These are phyloP conservation scores for Pseudolycoriella hygida DNA, from an alignment of 2,888 invertebrate genomes.

Conservation along the genomic window DNA sequence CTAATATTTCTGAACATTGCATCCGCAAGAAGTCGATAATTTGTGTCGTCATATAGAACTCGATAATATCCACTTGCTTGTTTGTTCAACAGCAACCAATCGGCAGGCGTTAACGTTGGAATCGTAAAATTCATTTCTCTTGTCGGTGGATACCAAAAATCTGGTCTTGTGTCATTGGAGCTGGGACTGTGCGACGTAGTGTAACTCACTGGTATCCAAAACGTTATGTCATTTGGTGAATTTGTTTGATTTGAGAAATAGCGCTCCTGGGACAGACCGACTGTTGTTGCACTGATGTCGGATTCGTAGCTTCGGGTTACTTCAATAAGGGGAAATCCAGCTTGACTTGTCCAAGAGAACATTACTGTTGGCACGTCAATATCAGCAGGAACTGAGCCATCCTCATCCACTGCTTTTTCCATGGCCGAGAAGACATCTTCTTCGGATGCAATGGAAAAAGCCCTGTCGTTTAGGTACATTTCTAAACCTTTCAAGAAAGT, in stretches of 20 bases:
- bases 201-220: neutral
- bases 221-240: neutral
- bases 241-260: neutral
- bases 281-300: neutral
- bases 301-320: neutral
- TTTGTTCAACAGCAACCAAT: neutral
- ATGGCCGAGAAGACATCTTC: neutral
- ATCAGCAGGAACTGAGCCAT: neutral
- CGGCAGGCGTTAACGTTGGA: neutral
- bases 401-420: neutral
- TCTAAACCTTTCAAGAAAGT: constrained; percentile 20
- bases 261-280: neutral
- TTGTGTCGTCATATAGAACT: neutral
- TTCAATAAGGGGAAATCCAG: neutral
- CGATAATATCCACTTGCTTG: neutral
- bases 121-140: no score
- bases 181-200: neutral
- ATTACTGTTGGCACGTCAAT: neutral
- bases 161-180: no score
- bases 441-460: neutral
- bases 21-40: neutral
- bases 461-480: constrained; percentile 16
- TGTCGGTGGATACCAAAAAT: no score
- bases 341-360: neutral
- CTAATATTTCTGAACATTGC: neutral